phyloP scores from a whole-genome alignment of 2,113 vertebrate species.

The Misgurnus anguillicaudatus region DNA sequence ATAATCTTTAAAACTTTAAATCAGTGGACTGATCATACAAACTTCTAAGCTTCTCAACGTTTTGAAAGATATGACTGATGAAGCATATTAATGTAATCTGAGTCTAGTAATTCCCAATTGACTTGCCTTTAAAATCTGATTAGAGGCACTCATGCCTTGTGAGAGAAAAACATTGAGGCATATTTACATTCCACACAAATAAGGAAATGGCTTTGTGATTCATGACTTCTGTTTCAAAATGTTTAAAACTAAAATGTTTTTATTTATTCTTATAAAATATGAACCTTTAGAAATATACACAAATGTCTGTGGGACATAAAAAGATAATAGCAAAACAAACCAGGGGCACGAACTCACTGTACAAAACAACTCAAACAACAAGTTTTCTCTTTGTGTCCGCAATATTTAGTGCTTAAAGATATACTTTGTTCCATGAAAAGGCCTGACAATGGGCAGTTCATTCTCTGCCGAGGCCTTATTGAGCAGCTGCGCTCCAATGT shows the following conservation, averaged over 20 bases:
- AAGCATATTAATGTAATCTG: neutral
- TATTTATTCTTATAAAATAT: slow-evolving; percentile 93
- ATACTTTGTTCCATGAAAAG: slow-evolving; percentile 82
- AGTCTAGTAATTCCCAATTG: neutral
- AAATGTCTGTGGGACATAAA: slow-evolving; percentile 65
- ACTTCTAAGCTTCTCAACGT: neutral
- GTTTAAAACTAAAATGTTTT: slow-evolving; percentile 87
- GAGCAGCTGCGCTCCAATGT: slow-evolving; percentile 77
- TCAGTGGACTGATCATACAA: neutral
- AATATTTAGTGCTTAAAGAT: slow-evolving; percentile 81
- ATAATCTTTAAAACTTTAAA: neutral
- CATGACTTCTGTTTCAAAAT: slow-evolving; percentile 46
- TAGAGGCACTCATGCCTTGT: neutral
- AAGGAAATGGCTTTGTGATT: slow-evolving; percentile 32
- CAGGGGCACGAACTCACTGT: slow-evolving; percentile 60
- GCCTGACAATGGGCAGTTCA: slow-evolving; percentile 86
- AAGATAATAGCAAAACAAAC: slow-evolving; percentile 69
- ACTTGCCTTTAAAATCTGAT: neutral
- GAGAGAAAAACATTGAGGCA: neutral
- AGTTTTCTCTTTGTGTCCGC: slow-evolving; percentile 65
- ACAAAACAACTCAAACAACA: slow-evolving; percentile 68
- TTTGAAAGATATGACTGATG: neutral
- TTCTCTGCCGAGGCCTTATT: slow-evolving; percentile 70
- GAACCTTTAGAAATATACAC: slow-evolving; percentile 85
- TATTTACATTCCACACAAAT: neutral